Conservation (phyloP, 2,888 invertebrate genomes). For the Rhopalosiphum nymphaeae region DNA sequence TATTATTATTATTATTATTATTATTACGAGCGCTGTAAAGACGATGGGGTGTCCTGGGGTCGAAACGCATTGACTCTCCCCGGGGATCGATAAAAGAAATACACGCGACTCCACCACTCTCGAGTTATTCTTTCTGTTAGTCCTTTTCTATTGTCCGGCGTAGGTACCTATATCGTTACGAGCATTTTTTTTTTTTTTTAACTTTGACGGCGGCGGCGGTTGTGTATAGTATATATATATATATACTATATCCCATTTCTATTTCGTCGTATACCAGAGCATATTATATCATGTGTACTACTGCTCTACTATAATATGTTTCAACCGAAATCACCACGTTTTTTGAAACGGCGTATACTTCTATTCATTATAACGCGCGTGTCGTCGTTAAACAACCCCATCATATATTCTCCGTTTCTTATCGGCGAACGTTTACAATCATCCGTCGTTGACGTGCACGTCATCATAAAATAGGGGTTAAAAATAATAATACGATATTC, state of each 20-base stretch:
- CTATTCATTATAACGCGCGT: background rate
- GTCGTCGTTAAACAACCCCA: background rate
- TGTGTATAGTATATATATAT: no score
- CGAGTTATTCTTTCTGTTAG: background rate
- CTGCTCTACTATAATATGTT: background rate
- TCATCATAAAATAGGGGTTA: slow-evolving; percentile 6
- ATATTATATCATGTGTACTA: background rate
- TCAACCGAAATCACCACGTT: background rate
- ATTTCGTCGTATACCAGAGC: background rate
- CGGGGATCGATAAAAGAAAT: slow-evolving; percentile 2
- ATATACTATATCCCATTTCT: background rate
- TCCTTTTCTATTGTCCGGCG: background rate
- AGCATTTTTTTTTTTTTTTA: slow-evolving; percentile 17
- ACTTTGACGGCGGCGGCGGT: background rate
- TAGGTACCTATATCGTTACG: background rate
- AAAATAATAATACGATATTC: background rate
- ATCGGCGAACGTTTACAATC: slow-evolving; percentile 6
- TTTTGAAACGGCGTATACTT: background rate
- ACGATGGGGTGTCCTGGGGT: background rate
- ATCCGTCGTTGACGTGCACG: background rate
- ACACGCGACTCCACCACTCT: background rate
- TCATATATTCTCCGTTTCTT: background rate
- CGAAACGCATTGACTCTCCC: background rate
- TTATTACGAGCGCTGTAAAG: background rate
- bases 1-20: background rate